These are phyloP conservation scores for Troides helena DNA, from an alignment of 2,888 invertebrate species.

Conservation along the genomic window DNA sequence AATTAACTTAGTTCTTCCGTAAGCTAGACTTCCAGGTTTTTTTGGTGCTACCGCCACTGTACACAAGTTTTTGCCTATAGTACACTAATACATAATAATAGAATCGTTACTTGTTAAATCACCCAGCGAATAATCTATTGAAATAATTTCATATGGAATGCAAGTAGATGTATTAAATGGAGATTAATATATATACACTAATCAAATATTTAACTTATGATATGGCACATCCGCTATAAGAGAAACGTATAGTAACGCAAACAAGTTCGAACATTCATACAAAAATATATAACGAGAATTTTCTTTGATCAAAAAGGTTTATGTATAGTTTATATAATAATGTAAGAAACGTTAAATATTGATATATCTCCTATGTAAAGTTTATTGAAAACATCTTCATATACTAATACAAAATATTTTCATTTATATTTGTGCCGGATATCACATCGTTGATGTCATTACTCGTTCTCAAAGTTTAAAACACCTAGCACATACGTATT, in stretches of 20 bases:
- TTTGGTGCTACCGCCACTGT: background rate
- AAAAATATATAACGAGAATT: slow-evolving; percentile 54
- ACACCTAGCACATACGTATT: too few species aligned
- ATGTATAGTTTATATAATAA: background rate
- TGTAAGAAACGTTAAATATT: background rate
- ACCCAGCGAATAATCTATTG: background rate
- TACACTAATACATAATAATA: background rate
- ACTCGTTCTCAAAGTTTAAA: background rate
- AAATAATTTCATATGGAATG: slow-evolving; percentile 19
- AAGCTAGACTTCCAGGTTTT: too few species aligned
- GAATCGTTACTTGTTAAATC: background rate
- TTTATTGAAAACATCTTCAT: background rate
- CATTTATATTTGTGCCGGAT: background rate
- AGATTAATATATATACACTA: slow-evolving; percentile 20
- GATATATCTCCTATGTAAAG: background rate
- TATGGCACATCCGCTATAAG: slow-evolving; percentile 48
- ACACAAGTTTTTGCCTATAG: background rate
- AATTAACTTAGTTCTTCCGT: too few species aligned
- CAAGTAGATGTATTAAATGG: slow-evolving; percentile 23
- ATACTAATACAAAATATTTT: background rate
- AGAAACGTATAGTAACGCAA: slow-evolving; percentile 34
- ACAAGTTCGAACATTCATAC: slow-evolving; percentile 52
- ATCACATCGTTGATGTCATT: background rate
- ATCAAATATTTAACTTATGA: slow-evolving; percentile 33
- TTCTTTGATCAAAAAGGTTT: background rate